These are phyloP conservation scores for Cheilosia scutellata DNA, from an alignment of 2,888 invertebrate species.

Conservation along the genomic window DNA sequence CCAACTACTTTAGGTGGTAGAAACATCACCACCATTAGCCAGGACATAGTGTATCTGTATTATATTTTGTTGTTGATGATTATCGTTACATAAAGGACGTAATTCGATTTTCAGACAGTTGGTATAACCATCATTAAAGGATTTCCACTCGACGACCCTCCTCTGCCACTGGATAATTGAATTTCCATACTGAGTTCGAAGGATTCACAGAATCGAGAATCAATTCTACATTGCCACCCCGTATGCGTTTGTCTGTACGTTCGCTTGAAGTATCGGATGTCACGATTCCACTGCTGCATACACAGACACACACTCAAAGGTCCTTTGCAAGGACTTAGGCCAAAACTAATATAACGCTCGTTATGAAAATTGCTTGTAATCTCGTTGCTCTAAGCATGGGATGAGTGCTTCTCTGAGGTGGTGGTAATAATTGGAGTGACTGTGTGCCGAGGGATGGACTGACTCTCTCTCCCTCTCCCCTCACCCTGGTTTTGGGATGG, in stretches of 20 bases:
- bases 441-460: conserved; percentile 61
- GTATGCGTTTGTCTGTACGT: conserved; percentile 16
- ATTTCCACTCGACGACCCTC: conserved; percentile 79
- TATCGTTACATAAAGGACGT: conserved; percentile 82
- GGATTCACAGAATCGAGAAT: conserved; percentile 74
- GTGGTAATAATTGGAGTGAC: conserved; percentile 71
- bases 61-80: conserved; percentile 74
- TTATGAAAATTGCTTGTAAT: conserved; percentile 76
- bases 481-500: not conserved
- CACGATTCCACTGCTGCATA: conserved; percentile 38
- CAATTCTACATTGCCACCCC: conserved; percentile 38
- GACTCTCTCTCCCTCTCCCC: conserved; percentile 1
- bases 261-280: conserved; percentile 62
- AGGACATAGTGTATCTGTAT: conserved; percentile 33
- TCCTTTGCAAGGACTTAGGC: conserved; percentile 72
- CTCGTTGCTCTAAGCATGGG: conserved; percentile 57
- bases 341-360: conserved; percentile 76
- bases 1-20: conserved; percentile 65
- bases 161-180: conserved; percentile 77
- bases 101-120: conserved; percentile 84
- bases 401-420: conserved; percentile 68
- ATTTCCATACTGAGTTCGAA: conserved; percentile 77
- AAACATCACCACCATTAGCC: conserved; percentile 67
- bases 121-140: conserved; percentile 84
- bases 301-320: conserved; percentile 23